phyloP scores from a whole-genome alignment of 2,888 invertebrate genomes.

The Girardia tigrina region DNA sequence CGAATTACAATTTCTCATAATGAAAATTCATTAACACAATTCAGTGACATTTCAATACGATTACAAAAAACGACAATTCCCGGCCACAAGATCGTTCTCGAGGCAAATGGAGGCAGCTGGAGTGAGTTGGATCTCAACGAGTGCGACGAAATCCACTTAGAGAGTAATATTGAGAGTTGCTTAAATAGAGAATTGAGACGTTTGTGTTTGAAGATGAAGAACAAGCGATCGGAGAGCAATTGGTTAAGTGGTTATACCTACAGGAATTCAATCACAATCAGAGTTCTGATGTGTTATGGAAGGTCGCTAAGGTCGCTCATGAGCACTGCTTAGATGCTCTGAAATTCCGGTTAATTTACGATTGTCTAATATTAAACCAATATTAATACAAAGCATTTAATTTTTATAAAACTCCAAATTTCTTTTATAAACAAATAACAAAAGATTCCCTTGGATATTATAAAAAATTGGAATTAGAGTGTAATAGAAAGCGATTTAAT shows the following conservation, averaged over 20 bases:
- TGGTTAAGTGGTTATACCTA: not conserved
- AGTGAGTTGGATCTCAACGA: constrained; percentile 61
- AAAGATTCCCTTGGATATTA: too few relatives aligned
- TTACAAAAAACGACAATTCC: constrained; percentile 62
- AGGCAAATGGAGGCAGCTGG: constrained; percentile 74
- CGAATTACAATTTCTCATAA: too few relatives aligned
- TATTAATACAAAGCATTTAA: too few relatives aligned
- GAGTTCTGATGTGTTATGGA: not conserved
- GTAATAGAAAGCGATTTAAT: too few relatives aligned
- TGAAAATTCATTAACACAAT: too few relatives aligned
- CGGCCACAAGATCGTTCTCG: constrained; percentile 76
- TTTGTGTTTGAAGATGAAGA: not conserved
- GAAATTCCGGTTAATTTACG: not conserved
- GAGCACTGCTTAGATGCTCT: not conserved
- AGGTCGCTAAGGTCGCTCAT: not conserved
- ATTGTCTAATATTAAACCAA: too few relatives aligned
- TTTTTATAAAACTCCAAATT: too few relatives aligned
- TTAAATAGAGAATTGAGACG: not conserved
- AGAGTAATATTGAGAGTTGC: constrained; percentile 44
- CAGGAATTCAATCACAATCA: not conserved
- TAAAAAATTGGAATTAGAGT: too few relatives aligned
- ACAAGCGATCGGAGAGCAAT: not conserved
- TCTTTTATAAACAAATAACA: too few relatives aligned
- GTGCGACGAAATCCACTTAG: constrained; percentile 57
- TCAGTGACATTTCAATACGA: constrained; percentile 65